phyloP scores from a whole-genome alignment of 2,797 vertebrate genomes.

The Hoplostethus mediterraneus region DNA sequence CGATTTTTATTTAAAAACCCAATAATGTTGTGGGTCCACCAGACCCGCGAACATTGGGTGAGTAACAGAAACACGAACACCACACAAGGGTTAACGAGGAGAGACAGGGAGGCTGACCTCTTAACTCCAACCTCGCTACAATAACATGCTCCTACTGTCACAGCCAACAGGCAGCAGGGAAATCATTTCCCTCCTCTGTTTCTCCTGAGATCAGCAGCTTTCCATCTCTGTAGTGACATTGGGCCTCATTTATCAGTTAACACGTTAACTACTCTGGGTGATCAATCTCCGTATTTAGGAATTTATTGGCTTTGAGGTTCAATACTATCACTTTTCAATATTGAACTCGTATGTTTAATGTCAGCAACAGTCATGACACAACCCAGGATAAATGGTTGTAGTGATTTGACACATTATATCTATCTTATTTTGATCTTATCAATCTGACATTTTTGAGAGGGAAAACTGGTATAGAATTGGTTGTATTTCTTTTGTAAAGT shows the following conservation, averaged over 20 bases:
- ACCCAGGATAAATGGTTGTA: neutral
- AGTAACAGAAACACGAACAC: too few relatives aligned
- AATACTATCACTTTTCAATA: slow-evolving; percentile 36
- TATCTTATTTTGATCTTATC: slow-evolving; percentile 29
- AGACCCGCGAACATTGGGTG: too few relatives aligned
- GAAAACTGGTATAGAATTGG: slow-evolving; percentile 11
- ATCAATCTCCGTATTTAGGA: slow-evolving; percentile 42
- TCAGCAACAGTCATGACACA: slow-evolving; percentile 11
- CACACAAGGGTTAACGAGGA: too few relatives aligned
- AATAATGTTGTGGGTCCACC: too few relatives aligned
- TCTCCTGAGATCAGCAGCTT: slow-evolving; percentile 75
- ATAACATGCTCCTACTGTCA: slow-evolving; percentile 38
- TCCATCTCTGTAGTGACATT: slow-evolving; percentile 61
- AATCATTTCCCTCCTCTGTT: slow-evolving; percentile 63
- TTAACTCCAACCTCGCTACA: slow-evolving; percentile 22
- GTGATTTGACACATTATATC: slow-evolving; percentile 18
- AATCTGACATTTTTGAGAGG: slow-evolving; percentile 6
- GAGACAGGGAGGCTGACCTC: slow-evolving; percentile 21
- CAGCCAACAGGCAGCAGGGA: slow-evolving; percentile 31
- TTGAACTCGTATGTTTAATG: slow-evolving; percentile 24
- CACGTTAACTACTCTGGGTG: slow-evolving; percentile 15
- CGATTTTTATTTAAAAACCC: slow-evolving; percentile 32
- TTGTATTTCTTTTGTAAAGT: slow-evolving; percentile 25
- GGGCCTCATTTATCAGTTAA: slow-evolving; percentile 66
- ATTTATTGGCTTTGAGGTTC: slow-evolving; percentile 43